A percentile compares a stretch with the other conserved stretches of the same genome.
Evolutionary conservation across 2,888 invertebrate species (phyloP).

Genomic region (Tetheella fluctuosa): DNA sequence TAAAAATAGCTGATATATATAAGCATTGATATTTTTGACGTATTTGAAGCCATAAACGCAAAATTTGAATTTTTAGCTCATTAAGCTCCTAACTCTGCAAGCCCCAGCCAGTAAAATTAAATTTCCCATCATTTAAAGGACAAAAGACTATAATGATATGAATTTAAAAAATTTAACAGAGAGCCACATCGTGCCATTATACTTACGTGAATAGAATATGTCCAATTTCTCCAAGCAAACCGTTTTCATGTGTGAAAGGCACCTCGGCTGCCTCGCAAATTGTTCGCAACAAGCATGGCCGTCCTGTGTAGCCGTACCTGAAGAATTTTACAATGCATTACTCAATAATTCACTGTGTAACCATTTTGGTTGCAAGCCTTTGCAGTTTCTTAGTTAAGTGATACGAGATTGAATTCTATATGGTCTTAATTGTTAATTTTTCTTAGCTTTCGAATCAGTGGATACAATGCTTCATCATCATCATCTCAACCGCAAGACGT

Average conservation of each 20-base stretch:
- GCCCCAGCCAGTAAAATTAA: neutral
- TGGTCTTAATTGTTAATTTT: too few species aligned
- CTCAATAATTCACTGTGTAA: conserved; percentile 35
- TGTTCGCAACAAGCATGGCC: conserved; percentile 88
- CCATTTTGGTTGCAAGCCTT: conserved; percentile 36
- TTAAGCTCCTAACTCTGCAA: neutral
- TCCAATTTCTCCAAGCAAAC: conserved; percentile 89
- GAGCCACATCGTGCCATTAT: conserved; percentile 43
- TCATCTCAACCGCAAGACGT: too few species aligned
- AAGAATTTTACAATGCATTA: conserved; percentile 48
- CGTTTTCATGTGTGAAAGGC: conserved; percentile 87
- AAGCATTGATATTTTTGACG: too few species aligned
- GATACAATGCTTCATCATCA: too few species aligned
- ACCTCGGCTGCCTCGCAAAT: conserved; percentile 90
- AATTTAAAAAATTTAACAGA: conserved; percentile 6
- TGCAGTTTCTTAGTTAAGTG: neutral
- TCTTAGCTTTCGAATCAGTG: too few species aligned
- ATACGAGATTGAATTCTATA: neutral
- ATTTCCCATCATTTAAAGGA: neutral
- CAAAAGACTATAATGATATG: conserved; percentile 14
- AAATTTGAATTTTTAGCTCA: too few species aligned
- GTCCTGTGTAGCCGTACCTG: conserved; percentile 86
- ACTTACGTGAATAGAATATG: conserved; percentile 90
- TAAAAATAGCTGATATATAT: too few species aligned
- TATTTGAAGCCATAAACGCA: too few species aligned